Percentiles rank a stretch among this genome's conserved stretches.
Conservation (phyloP, 64 coral and sea anemone species). For the Astreopora myriophthalma region DNA sequence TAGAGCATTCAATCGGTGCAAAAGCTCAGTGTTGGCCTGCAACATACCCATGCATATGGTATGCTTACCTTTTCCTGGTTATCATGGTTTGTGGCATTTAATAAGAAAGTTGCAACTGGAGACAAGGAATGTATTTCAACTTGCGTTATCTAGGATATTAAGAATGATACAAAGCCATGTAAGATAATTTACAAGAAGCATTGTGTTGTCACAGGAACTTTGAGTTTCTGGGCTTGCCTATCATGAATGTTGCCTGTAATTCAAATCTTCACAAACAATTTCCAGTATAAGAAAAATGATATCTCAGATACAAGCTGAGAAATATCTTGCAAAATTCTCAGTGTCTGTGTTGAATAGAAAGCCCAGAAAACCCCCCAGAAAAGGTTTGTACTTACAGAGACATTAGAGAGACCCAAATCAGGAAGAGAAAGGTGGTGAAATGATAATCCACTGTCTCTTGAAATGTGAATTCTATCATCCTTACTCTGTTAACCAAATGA, state of each 20-base stretch:
- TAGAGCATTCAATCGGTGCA: too few relatives aligned
- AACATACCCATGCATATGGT: too few relatives aligned
- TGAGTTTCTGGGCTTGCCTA: too few relatives aligned
- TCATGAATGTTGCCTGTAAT: too few relatives aligned
- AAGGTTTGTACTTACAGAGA: neutral
- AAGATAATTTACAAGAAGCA: neutral
- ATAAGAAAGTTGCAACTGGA: neutral
- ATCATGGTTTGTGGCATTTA: neutral
- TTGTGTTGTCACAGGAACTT: too few relatives aligned
- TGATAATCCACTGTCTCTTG: slow-evolving; percentile 10
- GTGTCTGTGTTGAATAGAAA: too few relatives aligned
- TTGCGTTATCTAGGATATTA: neutral
- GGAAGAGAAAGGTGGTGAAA: neutral
- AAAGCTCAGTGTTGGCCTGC: too few relatives aligned
- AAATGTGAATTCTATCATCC: neutral
- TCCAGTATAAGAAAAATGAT: too few relatives aligned
- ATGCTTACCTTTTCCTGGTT: neutral
- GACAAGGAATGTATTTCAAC: neutral
- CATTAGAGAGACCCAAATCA: neutral
- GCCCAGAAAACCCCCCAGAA: too few relatives aligned
- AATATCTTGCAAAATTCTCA: too few relatives aligned
- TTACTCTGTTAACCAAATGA: neutral
- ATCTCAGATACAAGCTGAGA: too few relatives aligned
- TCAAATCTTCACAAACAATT: too few relatives aligned
- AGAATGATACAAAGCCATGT: neutral